Percentiles rank a stretch among this genome's conserved stretches.
Conservation (phyloP, 2,113 vertebrate species). For the Syngnathus floridae region DNA sequence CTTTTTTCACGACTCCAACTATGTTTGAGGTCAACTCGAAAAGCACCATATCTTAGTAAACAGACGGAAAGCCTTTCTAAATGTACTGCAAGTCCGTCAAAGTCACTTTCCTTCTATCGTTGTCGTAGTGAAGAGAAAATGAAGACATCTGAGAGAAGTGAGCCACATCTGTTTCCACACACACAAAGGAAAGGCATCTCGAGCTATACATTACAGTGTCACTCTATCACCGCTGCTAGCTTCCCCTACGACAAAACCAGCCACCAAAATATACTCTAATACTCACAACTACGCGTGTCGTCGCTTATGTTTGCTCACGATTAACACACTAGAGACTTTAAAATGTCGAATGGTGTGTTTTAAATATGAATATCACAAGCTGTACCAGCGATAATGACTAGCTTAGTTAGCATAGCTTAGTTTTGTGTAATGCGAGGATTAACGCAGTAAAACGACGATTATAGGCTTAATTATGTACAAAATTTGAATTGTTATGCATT, state of each 20-base stretch:
- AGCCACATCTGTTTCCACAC: conserved; percentile 2
- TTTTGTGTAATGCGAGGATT: conserved; percentile 22
- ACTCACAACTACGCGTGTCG: background rate
- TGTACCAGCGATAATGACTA: conserved; percentile 38
- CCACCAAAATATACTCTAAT: background rate
- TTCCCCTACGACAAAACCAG: conserved; percentile 16
- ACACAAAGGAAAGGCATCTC: conserved; percentile 56
- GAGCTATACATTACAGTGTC: conserved; percentile 25
- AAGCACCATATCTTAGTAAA: background rate
- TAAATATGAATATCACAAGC: background rate
- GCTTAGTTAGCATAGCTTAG: conserved; percentile 54
- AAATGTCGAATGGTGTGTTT: background rate
- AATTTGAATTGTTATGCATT: background rate
- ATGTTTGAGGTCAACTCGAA: background rate
- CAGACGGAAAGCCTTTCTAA: background rate
- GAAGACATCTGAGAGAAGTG: background rate
- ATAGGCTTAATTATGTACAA: background rate
- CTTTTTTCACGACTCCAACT: background rate
- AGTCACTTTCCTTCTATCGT: background rate
- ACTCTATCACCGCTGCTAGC: conserved; percentile 42
- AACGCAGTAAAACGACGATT: background rate
- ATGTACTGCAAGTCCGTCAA: background rate
- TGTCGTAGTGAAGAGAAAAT: background rate
- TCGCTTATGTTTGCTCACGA: background rate
- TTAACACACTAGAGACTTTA: accelerated